These are phyloP conservation scores for Pristionchus arcanus DNA, from an alignment of 2,888 invertebrate species.

Conservation along the genomic window DNA sequence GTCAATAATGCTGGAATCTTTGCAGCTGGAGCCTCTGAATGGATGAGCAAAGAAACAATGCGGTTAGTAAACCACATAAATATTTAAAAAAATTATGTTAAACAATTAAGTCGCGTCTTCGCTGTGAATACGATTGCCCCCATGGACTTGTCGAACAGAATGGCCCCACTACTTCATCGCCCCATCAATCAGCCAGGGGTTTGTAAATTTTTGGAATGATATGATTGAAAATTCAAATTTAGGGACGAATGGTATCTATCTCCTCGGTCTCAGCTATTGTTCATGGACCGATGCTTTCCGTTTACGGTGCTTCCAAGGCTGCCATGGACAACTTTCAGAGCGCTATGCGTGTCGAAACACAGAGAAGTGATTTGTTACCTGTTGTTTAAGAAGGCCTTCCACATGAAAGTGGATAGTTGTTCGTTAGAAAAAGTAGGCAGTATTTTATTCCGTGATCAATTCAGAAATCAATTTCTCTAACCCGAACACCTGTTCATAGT, in stretches of 20 bases:
- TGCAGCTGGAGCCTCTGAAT: neutral
- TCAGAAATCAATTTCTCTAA: no score
- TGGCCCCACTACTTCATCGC: constrained; percentile 29
- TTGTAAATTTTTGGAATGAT: neutral
- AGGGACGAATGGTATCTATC: constrained; percentile 44
- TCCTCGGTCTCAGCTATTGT: constrained; percentile 5
- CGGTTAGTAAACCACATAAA: neutral
- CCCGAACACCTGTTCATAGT: no score
- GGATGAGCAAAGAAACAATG: neutral
- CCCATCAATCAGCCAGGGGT: neutral
- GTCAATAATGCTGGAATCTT: constrained; percentile 43
- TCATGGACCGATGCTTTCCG: neutral
- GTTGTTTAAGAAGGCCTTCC: neutral
- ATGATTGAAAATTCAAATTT: neutral
- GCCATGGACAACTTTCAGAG: constrained; percentile 36
- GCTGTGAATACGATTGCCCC: neutral
- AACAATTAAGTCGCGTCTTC: neutral
- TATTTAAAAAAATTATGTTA: neutral
- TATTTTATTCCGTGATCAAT: no score
- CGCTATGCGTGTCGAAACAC: neutral
- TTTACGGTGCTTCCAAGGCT: constrained; percentile 50
- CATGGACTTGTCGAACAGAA: neutral
- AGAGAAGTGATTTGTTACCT: neutral
- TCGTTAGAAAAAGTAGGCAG: neutral
- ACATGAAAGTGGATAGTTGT: neutral